These are phyloP conservation scores for Drosophila hydei DNA, from an alignment of 1,140 invertebrate species.

Conservation along the genomic window DNA sequence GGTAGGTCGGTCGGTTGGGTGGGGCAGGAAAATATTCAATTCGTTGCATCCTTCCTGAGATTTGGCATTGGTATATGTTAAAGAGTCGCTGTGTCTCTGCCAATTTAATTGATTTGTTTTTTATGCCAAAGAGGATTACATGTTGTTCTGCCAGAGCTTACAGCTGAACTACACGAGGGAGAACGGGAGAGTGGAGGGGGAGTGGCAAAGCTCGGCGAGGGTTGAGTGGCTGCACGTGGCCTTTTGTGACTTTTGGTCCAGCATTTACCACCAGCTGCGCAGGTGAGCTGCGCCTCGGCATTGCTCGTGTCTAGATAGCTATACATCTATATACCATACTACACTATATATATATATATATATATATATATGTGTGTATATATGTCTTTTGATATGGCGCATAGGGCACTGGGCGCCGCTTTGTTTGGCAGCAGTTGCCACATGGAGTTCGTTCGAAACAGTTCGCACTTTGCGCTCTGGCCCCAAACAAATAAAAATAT, in stretches of 20 bases:
- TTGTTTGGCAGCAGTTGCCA: conserved; percentile 59
- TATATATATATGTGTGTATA: background rate
- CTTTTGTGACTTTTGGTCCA: conserved; percentile 26
- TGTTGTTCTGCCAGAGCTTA: conserved; percentile 73
- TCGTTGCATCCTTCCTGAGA: conserved; percentile 80
- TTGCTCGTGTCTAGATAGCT: conserved; percentile 1
- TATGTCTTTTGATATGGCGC: conserved; percentile 31
- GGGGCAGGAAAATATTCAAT: conserved; percentile 80
- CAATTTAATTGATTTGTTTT: conserved; percentile 84
- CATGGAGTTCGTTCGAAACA: conserved; percentile 41
- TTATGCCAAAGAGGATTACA: conserved; percentile 83
- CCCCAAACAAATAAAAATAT: conserved; percentile 1
- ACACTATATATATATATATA: background rate
- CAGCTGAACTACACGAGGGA: conserved; percentile 29
- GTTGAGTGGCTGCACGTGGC: conserved; percentile 79
- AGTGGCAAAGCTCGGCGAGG: conserved; percentile 1
- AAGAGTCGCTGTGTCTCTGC: conserved; percentile 36
- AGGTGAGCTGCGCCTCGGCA: conserved; percentile 60
- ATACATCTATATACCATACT: background rate
- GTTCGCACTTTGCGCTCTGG: conserved; percentile 38
- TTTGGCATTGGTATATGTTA: conserved; percentile 28
- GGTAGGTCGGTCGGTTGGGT: background rate
- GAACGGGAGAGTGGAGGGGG: background rate
- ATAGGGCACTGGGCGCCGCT: conserved; percentile 18
- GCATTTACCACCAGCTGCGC: conserved; percentile 78